Conservation (phyloP, 2,113 vertebrate genomes). For the Cyprinodon variegatus region DNA sequence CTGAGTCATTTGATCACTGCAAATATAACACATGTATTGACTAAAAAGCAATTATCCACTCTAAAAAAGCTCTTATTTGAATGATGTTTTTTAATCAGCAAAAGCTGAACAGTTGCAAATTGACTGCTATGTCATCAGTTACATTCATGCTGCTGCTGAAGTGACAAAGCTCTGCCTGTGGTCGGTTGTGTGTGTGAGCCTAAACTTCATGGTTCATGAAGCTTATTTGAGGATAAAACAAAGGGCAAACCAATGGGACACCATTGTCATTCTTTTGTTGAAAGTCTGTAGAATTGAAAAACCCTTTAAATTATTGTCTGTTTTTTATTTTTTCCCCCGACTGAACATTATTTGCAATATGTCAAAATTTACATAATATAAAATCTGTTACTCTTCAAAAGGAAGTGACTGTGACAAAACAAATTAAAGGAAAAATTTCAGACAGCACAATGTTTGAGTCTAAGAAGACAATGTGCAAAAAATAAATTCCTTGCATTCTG, state of each 20-base stretch:
- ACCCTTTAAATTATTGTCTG: slow-evolving; percentile 10
- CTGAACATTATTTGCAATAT: neutral
- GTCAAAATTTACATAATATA: neutral
- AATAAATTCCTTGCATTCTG: slow-evolving; percentile 14
- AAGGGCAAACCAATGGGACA: slow-evolving; percentile 26
- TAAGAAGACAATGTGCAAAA: slow-evolving; percentile 14
- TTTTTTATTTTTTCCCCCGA: neutral
- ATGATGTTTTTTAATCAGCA: neutral
- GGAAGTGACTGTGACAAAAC: neutral
- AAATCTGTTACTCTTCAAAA: neutral
- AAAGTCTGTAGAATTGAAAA: slow-evolving; percentile 15
- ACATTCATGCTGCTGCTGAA: slow-evolving; percentile 11
- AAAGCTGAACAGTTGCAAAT: slow-evolving; percentile 1
- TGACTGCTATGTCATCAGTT: slow-evolving; percentile 24
- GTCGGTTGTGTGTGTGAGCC: slow-evolving; percentile 17
- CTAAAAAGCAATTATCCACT: neutral
- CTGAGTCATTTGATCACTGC: neutral
- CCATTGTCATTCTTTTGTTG: slow-evolving; percentile 38
- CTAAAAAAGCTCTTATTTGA: slow-evolving; percentile 2
- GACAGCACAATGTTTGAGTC: slow-evolving; percentile 3
- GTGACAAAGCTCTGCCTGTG: slow-evolving; percentile 8
- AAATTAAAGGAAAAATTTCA: slow-evolving; percentile 1
- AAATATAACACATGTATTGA: neutral
- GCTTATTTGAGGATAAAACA: slow-evolving; percentile 40
- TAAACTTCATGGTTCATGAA: slow-evolving; percentile 33